Evolutionary conservation across 2,113 vertebrate species (phyloP).

Genomic region (Semnornis frantzii): DNA sequence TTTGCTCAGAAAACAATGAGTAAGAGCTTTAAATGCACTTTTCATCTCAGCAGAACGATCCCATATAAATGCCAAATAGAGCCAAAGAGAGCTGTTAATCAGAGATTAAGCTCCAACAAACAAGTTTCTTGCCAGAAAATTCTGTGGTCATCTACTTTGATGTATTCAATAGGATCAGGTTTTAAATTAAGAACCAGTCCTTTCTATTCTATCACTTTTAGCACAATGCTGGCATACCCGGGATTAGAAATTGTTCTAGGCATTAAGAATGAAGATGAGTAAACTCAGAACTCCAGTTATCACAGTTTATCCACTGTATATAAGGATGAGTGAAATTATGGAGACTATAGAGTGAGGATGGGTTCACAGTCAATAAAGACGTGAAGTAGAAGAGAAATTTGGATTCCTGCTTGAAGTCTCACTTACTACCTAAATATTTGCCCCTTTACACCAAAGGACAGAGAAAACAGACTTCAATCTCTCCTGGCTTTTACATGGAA

Average conservation of each 20-base stretch:
- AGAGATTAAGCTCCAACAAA: constrained; percentile 72
- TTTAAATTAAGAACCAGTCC: constrained; percentile 60
- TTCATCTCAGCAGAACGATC: constrained; percentile 47
- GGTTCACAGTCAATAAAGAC: neutral
- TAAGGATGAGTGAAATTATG: neutral
- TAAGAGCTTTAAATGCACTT: constrained; percentile 50
- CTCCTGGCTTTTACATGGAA: neutral
- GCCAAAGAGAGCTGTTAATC: constrained; percentile 58
- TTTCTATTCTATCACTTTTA: constrained; percentile 47
- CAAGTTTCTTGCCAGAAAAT: constrained; percentile 71
- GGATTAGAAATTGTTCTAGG: neutral
- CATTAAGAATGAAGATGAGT: neutral
- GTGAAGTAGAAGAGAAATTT: neutral
- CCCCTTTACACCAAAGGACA: neutral
- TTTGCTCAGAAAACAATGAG: constrained; percentile 46
- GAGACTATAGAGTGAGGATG: neutral
- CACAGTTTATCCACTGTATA: neutral
- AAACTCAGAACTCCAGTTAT: neutral
- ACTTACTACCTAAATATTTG: neutral
- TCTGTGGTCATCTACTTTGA: constrained; percentile 52
- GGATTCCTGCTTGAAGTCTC: neutral
- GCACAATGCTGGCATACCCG: neutral
- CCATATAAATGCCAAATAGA: constrained; percentile 52
- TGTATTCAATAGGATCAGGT: constrained; percentile 45
- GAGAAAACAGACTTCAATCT: neutral